Evolutionary conservation across 2,113 vertebrate genomes (phyloP).

Genomic region (Rhynchomys soricoides): DNA sequence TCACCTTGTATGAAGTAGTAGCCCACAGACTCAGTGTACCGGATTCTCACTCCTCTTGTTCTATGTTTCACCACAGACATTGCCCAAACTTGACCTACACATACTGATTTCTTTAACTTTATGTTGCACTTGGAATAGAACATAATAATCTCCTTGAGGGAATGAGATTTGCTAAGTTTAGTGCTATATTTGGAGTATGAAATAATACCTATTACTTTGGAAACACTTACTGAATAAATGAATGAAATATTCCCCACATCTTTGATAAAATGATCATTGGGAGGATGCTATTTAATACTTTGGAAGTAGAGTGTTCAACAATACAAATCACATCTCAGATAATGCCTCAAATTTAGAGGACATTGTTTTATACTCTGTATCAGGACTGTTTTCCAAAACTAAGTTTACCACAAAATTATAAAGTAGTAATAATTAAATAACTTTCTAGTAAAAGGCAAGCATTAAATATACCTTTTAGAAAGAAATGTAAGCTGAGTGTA

Average conservation of each 20-base stretch:
- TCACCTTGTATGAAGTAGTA: neutral
- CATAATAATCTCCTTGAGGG: neutral
- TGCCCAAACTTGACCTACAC: neutral
- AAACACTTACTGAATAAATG: neutral
- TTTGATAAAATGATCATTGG: neutral
- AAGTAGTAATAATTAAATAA: neutral
- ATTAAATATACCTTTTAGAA: neutral
- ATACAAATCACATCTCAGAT: neutral
- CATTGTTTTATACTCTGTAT: neutral
- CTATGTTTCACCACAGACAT: neutral
- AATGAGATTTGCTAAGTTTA: neutral
- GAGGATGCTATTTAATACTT: neutral
- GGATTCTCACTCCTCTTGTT: neutral
- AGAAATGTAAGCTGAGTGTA: neutral
- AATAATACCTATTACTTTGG: neutral
- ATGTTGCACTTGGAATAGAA: neutral
- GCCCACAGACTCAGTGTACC: neutral
- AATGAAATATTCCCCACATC: neutral
- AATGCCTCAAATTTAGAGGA: neutral
- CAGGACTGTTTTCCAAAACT: neutral
- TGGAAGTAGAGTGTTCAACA: neutral
- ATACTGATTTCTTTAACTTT: neutral
- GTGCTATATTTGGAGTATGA: neutral
- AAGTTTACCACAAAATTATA: neutral
- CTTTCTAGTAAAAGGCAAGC: neutral